Conservation (phyloP, 35 echinoderm and acorn worm species). For the Anneissia japonica region DNA sequence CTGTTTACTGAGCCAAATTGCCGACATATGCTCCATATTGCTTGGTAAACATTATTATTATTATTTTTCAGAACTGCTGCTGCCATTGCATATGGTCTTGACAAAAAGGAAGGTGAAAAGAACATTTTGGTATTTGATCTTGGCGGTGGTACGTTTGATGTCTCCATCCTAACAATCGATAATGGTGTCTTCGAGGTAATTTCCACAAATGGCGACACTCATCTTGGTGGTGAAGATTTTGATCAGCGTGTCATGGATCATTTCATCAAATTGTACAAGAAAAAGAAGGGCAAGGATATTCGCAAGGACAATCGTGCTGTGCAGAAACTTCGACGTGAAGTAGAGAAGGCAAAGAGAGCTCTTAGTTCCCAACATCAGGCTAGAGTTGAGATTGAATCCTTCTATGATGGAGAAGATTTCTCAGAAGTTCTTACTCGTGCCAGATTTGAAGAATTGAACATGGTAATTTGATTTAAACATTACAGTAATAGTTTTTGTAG, state of each 20-base stretch:
- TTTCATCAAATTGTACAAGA: slow-evolving; percentile 99
- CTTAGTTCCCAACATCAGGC: slow-evolving; percentile 93
- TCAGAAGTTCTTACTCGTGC: slow-evolving; percentile 85
- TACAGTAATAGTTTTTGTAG: neutral
- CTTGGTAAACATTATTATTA: no score
- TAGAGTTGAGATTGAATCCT: slow-evolving; percentile 93
- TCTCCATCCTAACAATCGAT: slow-evolving; percentile 90
- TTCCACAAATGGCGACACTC: slow-evolving; percentile 89
- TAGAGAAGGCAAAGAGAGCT: slow-evolving; percentile 96
- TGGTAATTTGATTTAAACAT: slow-evolving; percentile 41
- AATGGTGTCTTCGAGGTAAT: slow-evolving; percentile 97
- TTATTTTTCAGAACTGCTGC: slow-evolving; percentile 76
- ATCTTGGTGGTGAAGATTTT: slow-evolving; percentile 99
- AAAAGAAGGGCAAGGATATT: slow-evolving; percentile 98
- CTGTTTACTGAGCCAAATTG: no score
- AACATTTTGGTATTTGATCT: slow-evolving; percentile 98
- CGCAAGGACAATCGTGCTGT: slow-evolving; percentile 97
- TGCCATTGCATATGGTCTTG: slow-evolving; percentile 96
- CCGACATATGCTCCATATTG: no score
- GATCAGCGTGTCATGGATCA: slow-evolving; percentile 98
- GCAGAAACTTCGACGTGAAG: slow-evolving; percentile 95
- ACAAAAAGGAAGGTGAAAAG: slow-evolving; percentile 89
- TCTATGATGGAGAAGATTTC: slow-evolving; percentile 97
- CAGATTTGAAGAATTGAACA: slow-evolving; percentile 97
- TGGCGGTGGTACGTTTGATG: slow-evolving; percentile 92